phyloP scores from a whole-genome alignment of 2,888 invertebrate species.

The Agrotis exclamationis region DNA sequence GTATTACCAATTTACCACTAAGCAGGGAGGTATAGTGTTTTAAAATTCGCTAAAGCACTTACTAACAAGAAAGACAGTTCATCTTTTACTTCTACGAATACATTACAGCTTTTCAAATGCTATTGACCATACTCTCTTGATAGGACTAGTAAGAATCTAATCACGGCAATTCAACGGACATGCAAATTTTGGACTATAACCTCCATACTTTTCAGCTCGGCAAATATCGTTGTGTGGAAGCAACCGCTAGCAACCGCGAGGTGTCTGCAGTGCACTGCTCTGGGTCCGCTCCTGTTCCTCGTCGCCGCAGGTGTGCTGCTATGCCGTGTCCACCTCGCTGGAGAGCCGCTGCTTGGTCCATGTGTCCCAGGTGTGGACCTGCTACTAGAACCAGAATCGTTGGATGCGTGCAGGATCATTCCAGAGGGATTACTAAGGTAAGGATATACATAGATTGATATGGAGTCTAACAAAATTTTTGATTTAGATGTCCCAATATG shows the following conservation, averaged over 20 bases:
- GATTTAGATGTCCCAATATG: not conserved
- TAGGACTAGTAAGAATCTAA: not conserved
- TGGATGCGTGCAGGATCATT: constrained; percentile 93
- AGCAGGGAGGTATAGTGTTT: not conserved
- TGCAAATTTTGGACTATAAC: not conserved
- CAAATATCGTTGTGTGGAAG: constrained; percentile 94
- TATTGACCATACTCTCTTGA: not conserved
- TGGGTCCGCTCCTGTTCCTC: constrained; percentile 92
- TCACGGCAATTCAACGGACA: not conserved
- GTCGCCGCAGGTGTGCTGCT: constrained; percentile 93
- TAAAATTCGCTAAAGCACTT: not conserved
- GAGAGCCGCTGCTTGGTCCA: constrained; percentile 94
- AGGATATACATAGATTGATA: too few species aligned
- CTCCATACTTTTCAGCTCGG: constrained; percentile 90
- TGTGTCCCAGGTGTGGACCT: constrained; percentile 95
- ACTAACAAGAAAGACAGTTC: not conserved
- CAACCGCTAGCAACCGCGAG: constrained; percentile 92
- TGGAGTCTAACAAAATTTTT: too few species aligned
- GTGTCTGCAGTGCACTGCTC: constrained; percentile 86
- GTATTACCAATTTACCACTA: not conserved
- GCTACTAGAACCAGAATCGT: constrained; percentile 94
- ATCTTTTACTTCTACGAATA: not conserved
- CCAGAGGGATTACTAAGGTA: constrained; percentile 87
- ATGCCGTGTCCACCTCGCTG: constrained; percentile 96
- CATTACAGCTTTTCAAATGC: too few species aligned